phyloP scores from a whole-genome alignment of 2,113 vertebrate genomes.

The Mormyrus lacerda region DNA sequence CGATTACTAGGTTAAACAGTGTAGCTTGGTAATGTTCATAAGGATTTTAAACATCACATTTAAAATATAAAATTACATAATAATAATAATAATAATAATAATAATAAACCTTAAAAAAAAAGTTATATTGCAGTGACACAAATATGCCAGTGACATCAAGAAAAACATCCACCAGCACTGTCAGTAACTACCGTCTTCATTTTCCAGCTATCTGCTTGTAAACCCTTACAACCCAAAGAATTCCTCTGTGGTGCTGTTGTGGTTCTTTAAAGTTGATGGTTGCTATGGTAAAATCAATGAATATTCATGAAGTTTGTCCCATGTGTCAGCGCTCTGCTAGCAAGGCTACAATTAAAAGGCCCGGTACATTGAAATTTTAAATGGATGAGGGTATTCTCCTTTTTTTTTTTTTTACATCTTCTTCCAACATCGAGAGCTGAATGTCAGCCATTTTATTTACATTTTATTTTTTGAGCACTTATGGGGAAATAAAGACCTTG shows the following conservation, averaged over 20 bases:
- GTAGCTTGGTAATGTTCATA: too few relatives aligned
- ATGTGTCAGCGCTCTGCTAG: background rate
- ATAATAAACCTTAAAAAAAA: too few relatives aligned
- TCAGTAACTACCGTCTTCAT: background rate
- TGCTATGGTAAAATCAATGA: slow-evolving; percentile 3
- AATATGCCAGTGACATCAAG: background rate
- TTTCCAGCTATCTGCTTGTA: background rate
- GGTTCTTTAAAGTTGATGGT: background rate
- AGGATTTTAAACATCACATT: background rate
- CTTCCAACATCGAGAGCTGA: background rate
- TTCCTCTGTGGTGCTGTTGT: background rate
- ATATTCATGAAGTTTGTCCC: background rate
- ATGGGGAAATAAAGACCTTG: background rate
- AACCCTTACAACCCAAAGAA: background rate
- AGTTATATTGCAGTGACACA: background rate
- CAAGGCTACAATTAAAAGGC: background rate
- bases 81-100: too few relatives aligned
- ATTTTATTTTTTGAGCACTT: background rate
- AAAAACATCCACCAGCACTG: background rate
- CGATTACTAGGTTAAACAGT: too few relatives aligned
- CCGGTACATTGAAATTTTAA: background rate
- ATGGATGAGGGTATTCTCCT: background rate
- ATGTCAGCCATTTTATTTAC: background rate
- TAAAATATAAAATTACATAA: too few relatives aligned
- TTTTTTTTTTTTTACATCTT: background rate